Evolutionary conservation across 2,797 vertebrate species (phyloP).

Genomic region (Rhynchonycteris naso): DNA sequence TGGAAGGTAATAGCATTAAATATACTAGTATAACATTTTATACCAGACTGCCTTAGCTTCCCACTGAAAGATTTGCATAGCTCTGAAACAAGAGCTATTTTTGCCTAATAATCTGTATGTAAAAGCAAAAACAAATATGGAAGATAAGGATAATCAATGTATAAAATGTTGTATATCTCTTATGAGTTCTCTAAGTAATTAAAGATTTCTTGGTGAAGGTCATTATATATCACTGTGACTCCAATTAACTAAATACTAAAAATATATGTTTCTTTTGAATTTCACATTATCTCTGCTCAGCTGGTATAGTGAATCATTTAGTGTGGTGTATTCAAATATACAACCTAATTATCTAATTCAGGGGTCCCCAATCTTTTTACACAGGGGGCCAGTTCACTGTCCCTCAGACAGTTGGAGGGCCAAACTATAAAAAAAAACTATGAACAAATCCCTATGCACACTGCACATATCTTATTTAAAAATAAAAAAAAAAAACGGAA

Average conservation of each 20-base stretch:
- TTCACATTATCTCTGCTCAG: constrained; percentile 50
- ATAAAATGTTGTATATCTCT: constrained; percentile 37
- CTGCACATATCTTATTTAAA: too few species aligned
- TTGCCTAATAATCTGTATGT: constrained; percentile 66
- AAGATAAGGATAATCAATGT: constrained; percentile 57
- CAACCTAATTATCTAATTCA: constrained; percentile 62
- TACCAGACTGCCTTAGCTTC: constrained; percentile 25
- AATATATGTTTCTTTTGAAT: constrained; percentile 68
- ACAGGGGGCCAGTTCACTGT: too few species aligned
- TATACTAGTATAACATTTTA: constrained; percentile 57
- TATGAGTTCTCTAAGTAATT: constrained; percentile 49
- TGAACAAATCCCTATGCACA: too few species aligned
- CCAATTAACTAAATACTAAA: constrained; percentile 70
- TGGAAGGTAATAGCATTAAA: constrained; percentile 73
- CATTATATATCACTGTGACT: background rate
- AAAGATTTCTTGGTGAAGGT: constrained; percentile 36
- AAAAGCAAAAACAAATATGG: constrained; percentile 72
- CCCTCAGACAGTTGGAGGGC: too few species aligned
- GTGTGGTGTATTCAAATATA: constrained; percentile 61
- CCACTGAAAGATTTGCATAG: constrained; percentile 64
- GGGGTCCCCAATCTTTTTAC: too few species aligned
- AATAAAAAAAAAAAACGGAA: too few species aligned
- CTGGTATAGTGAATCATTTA: constrained; percentile 65
- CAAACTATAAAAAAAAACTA: too few species aligned
- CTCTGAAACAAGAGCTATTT: constrained; percentile 58